Evolutionary conservation across 64 coral and sea anemone species (phyloP), one percentile per base, ranked within the genome.

Genomic region (Orbicella faveolata): DNA sequence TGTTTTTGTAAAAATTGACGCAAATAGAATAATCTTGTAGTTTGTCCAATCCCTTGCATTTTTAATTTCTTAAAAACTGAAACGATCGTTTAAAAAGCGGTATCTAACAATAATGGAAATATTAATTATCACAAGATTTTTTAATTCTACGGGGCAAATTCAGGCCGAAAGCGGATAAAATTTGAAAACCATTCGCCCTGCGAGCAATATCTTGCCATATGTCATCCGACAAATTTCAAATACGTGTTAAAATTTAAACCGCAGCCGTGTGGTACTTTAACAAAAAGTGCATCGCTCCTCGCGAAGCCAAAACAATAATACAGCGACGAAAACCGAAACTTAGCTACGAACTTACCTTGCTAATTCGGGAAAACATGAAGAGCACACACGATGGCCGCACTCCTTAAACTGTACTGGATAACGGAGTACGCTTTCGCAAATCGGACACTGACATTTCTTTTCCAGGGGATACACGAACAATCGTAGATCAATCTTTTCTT

Each of bases 301-400:
- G 55, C 1, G 11, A 16, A 75, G 51, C 35, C 61, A 39, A 74
- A 79, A 81, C 33, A 83, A 51, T 76, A 25, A 72, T 76, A 92
- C 87, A 79, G 63, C 63, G 33, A 6, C 44, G 2, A 48, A 63
- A 62, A 89, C 23, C 75, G 52, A 30, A 61, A 2, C 36, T 36
- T 53, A 44, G 35, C 20, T 13, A 52, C 30, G 30, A 30, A 30
- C 92, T 18, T 75, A 87, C 76, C 79, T 94, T 73, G 63, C 77
- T 54, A 94, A 39, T 61, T 94, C 92, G 18, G 80, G 79, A 1
- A 96, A 92, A 61, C 94, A 96, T 3, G 77, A 83, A 8, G 80
- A 93, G 75, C 97, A 99, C 25, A 99, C 79, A 1, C 91, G 89
- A 87, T 99, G 97, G 1, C 94, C 97, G 26, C 97, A 99, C 3